Base-by-base conservation (phyloP, 2,113 vertebrate genomes). In the Eptatretus burgeri region DNA sequence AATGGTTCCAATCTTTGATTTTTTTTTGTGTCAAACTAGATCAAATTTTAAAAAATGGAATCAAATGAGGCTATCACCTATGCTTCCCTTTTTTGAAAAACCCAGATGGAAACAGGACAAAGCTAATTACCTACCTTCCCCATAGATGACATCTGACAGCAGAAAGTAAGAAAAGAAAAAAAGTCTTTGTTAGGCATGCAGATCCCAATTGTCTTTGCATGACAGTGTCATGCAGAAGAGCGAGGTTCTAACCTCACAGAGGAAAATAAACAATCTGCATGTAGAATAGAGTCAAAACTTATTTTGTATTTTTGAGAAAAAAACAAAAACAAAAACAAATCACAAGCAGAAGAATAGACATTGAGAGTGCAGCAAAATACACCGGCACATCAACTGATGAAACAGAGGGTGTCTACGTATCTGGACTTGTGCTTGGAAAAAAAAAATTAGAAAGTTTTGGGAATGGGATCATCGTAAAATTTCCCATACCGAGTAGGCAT, bases 151-250 rank as follows among this genome's bases (percentile, higher is more conserved):
- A 60, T 60, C 56, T 60, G 56, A 60, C 56, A 60, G 56, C 56
- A 60, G n/a, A 60, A 60, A 60, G 56, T 19, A 60, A 60, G 56
- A 60, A 60, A 60, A 60, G 56, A 60, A 60, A 60, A 53, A 13
- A 60, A 60, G 56, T 60, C 56, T 60, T 60, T 60, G 56, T 60
- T 60, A 60, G 56, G 56, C 56, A 60, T 60, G 56, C 56, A 60
- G 56, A 17, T 60, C n/a, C n/a, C 56, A 60, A 60, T 60, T 60
- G 56, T 60, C 56, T 60, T 60, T 60, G 56, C 56, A 60, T 60
- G 56, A 60, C 56, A 60, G 11, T 10, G 56, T 60, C 56, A 60
- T 60, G 56, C 56, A 60, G 56, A 60, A 60, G 56, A 60, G 56
- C 56, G 56, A 60, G 12, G n/a, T 12, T 20, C n/a, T 20, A 17